A percentile compares a stretch with the other conserved stretches of the same genome.
Evolutionary conservation across 2,888 invertebrate species (phyloP).

Genomic region (Melinopterus prodromus): DNA sequence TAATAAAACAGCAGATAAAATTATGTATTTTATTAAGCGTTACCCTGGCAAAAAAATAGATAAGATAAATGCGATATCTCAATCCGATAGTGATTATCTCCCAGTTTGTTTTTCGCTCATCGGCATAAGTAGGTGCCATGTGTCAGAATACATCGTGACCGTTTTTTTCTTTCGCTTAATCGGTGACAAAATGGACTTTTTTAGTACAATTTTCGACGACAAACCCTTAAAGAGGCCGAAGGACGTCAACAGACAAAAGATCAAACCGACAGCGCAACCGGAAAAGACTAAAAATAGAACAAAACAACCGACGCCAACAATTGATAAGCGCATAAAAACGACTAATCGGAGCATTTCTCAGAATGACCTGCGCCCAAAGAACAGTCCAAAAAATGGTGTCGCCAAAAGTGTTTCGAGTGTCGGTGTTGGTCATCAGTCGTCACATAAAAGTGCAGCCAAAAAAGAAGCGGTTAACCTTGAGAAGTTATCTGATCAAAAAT

Average conservation of each 20-base stretch:
- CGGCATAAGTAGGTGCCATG: conserved; percentile 15
- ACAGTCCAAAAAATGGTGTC: conserved; percentile 5
- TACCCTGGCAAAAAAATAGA: not conserved
- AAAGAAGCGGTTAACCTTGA: not conserved
- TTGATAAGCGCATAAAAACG: not conserved
- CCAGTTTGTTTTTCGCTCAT: not conserved
- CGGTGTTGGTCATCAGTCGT: not conserved
- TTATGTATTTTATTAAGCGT: not conserved
- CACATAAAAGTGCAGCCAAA: not conserved
- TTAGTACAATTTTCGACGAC: conserved; percentile 16
- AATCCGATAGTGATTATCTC: not conserved
- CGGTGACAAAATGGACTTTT: conserved; percentile 11
- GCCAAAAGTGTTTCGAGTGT: not conserved
- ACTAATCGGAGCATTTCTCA: not conserved
- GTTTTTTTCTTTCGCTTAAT: not conserved
- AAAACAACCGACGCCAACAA: conserved; percentile 12
- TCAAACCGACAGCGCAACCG: conserved; percentile 10
- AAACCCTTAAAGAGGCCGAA: conserved; percentile 23
- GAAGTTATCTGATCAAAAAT: conserved; percentile 7
- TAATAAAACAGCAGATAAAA: not conserved
- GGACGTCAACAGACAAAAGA: conserved; percentile 5
- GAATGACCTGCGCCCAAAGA: not conserved
- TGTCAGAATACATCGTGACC: not conserved
- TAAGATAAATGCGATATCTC: not conserved
- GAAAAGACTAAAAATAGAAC: conserved; percentile 15